Evolutionary conservation across 2,888 invertebrate species (phyloP).

Genomic region (Hetaerina titia): DNA sequence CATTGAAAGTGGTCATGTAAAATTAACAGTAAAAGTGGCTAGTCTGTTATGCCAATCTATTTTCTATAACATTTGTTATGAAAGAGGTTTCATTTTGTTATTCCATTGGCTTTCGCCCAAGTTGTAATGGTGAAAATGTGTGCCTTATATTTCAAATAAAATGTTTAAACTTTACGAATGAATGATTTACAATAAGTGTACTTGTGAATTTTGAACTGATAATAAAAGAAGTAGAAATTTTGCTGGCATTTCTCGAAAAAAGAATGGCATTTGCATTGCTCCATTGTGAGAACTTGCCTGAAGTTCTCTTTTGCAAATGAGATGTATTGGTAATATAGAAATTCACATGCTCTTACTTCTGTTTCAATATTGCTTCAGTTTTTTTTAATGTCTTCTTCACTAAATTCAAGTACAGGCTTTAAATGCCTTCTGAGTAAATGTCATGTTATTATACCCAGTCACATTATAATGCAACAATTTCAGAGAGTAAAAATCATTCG

Average conservation of each 20-base stretch:
- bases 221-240: not conserved
- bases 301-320: not conserved
- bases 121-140: not conserved
- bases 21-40: not conserved
- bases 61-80: not conserved
- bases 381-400: not conserved
- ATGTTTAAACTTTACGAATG: not conserved
- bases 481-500: no score
- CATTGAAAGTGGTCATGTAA: not conserved
- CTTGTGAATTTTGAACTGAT: not conserved
- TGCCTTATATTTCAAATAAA: not conserved
- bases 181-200: not conserved
- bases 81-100: not conserved
- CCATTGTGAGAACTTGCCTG: not conserved
- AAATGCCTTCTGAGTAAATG: not conserved
- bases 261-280: not conserved
- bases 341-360: no score
- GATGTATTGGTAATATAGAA: no score
- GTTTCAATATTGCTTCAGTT: no score
- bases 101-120: not conserved
- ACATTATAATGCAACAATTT: no score
- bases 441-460: not conserved
- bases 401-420: not conserved
- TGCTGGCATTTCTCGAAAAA: not conserved
- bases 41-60: not conserved